phyloP scores from a whole-genome alignment of 2,888 invertebrate species.

The Lithophane socia region DNA sequence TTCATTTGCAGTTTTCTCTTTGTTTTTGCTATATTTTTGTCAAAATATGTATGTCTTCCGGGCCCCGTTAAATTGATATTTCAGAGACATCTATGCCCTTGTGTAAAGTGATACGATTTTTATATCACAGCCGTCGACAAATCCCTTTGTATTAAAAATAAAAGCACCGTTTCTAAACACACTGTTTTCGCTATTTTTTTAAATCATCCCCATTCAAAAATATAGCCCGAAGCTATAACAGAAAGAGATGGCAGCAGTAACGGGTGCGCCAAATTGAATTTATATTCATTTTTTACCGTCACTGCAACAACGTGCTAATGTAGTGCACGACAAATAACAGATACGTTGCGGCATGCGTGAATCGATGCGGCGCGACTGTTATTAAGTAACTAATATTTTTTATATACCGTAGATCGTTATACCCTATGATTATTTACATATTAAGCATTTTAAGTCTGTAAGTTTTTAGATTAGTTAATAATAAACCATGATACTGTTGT shows the following conservation, averaged over 20 bases:
- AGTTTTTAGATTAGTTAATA: too few relatives aligned
- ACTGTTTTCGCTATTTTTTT: not conserved
- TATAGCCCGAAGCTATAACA: conserved; percentile 39
- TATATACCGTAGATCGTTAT: not conserved
- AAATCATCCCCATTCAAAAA: conserved; percentile 39
- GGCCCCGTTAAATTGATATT: not conserved
- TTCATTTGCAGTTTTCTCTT: conserved; percentile 13
- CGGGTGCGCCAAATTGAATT: conserved; percentile 72
- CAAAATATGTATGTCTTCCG: not conserved
- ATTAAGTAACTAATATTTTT: conserved; percentile 33
- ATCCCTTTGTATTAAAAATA: conserved; percentile 25
- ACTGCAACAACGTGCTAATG: conserved; percentile 57
- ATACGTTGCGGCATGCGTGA: conserved; percentile 30
- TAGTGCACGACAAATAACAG: conserved; percentile 53
- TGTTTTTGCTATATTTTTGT: not conserved
- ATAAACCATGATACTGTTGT: not conserved
- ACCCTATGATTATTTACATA: too few relatives aligned
- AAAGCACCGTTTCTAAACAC: not conserved
- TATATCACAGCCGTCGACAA: not conserved
- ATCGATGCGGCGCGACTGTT: conserved; percentile 21
- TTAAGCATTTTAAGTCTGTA: too few relatives aligned
- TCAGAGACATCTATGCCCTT: conserved; percentile 9
- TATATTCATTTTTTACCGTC: conserved; percentile 65
- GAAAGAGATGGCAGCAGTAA: conserved; percentile 59
- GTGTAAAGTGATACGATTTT: conserved; percentile 30